These are phyloP conservation scores for Scortum barcoo DNA, from an alignment of 2,113 vertebrate genomes.

Conservation along the genomic window DNA sequence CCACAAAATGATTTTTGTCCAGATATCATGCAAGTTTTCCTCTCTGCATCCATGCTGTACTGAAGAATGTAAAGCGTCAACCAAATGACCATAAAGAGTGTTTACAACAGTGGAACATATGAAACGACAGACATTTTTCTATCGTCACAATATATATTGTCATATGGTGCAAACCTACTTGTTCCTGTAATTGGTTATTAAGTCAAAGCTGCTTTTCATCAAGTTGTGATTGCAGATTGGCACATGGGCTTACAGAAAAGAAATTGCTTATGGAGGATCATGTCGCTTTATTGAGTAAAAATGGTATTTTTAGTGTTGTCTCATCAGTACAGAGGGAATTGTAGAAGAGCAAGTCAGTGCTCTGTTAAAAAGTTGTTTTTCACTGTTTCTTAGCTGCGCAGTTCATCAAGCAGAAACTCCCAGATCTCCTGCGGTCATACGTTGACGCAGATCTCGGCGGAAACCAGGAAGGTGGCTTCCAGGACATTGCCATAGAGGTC, in stretches of 20 bases:
- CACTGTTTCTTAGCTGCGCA: slow-evolving; percentile 86
- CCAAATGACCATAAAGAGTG: too few species aligned
- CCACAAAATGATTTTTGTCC: too few species aligned
- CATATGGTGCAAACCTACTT: too few species aligned
- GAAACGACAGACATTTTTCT: too few species aligned
- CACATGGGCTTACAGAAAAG: background rate
- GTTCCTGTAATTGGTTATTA: too few species aligned
- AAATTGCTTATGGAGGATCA: background rate
- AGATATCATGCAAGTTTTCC: too few species aligned
- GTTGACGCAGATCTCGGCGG: slow-evolving; percentile 98
- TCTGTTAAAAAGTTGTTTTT: background rate
- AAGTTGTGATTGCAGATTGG: too few species aligned
- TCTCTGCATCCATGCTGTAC: too few species aligned
- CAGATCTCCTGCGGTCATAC: slow-evolving; percentile 98
- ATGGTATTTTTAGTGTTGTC: background rate
- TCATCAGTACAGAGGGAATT: background rate
- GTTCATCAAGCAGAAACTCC: slow-evolving; percentile 99
- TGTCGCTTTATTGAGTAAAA: background rate
- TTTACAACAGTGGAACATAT: too few species aligned
- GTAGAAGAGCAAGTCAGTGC: background rate
- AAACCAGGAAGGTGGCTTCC: slow-evolving; percentile 99
- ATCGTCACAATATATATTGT: too few species aligned
- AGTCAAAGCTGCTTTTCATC: too few species aligned
- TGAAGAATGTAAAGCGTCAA: too few species aligned
- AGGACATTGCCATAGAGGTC: slow-evolving; percentile 99